Evolutionary conservation across 2,797 vertebrate genomes (phyloP).

Genomic region (Micromesistius poutassou): DNA sequence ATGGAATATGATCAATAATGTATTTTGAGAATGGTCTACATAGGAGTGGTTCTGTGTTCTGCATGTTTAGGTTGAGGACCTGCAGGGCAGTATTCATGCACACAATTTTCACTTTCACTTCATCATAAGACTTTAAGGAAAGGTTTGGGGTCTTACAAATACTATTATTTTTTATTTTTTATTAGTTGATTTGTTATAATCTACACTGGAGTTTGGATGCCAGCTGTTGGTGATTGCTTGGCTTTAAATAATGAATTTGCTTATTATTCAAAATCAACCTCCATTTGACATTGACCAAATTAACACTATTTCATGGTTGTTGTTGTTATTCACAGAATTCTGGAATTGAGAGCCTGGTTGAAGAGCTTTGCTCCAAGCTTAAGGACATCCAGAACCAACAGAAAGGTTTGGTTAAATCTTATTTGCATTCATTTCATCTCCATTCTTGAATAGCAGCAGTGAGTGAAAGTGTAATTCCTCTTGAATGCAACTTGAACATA

Average conservation of each 20-base stretch:
- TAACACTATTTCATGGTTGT: background rate
- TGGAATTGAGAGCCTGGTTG: conserved; percentile 96
- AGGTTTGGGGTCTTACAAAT: background rate
- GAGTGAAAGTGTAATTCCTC: background rate
- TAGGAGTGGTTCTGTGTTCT: background rate
- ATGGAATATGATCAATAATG: background rate
- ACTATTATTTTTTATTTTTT: background rate
- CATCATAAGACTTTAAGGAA: background rate
- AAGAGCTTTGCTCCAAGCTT: conserved; percentile 98
- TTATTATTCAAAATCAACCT: background rate
- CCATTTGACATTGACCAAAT: background rate
- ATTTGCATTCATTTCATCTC: background rate
- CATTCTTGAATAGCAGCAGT: background rate
- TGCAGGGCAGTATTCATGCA: background rate
- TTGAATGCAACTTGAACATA: background rate
- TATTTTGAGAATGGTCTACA: background rate
- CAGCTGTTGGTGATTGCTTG: background rate
- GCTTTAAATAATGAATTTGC: background rate
- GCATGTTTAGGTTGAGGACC: background rate
- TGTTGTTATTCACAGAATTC: conserved; percentile 81
- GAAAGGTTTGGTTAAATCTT: conserved; percentile 75
- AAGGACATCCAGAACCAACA: conserved; percentile 98
- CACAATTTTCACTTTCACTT: background rate
- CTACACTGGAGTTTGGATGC: background rate
- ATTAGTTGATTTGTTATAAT: background rate